Base-by-base conservation (phyloP, 2,797 vertebrate genomes). In the Sebastes itinus region DNA sequence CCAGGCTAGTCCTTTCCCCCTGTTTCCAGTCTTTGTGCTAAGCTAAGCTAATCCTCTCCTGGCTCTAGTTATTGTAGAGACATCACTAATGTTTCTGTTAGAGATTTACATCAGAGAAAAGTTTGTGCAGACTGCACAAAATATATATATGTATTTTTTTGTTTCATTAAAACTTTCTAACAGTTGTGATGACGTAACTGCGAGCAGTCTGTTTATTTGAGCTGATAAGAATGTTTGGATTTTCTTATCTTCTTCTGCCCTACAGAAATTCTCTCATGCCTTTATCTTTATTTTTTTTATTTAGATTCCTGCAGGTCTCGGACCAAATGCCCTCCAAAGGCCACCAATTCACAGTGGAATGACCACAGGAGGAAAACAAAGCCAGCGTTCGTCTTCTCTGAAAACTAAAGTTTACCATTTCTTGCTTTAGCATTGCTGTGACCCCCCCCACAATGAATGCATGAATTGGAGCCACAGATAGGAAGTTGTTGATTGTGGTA, bases 211-310 rank as follows among this genome's bases (percentile, higher is more conserved):
- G 46, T 58, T 78, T 42, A 7, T 54, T 38, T 23, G 5, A 52
- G 35, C 70, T 54, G 75, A 60, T 82, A 59, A 78, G 63, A 59
- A 52, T 54, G 63, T 58, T 63, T 58, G 62, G n/a, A 62, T 30
- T 49, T 25, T 38, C 59, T 64, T 42, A 75, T 70, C 60, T 2
- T 2, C 4, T 27, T 16, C 5, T 58, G 12, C 22, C 63, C 38
- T 14, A 8, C 75, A 68, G 68, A 14, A 49, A 20, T 7, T 13
- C 22, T 4, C 11, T 27, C 46, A 20, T 9, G 46, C 32, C 46
- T 58, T 49, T 27, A 72, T 77, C 55, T 10, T 12, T 12, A 60
- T 35, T 35, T 12, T 12, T 65, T 52, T 35, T 9, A 35, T 70
- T 76, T 7, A 55, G 11, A 27, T 23, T 59, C 63, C 65, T 70